Base-by-base conservation (phyloP, 2,113 vertebrate genomes). In the Noturus placidus region DNA sequence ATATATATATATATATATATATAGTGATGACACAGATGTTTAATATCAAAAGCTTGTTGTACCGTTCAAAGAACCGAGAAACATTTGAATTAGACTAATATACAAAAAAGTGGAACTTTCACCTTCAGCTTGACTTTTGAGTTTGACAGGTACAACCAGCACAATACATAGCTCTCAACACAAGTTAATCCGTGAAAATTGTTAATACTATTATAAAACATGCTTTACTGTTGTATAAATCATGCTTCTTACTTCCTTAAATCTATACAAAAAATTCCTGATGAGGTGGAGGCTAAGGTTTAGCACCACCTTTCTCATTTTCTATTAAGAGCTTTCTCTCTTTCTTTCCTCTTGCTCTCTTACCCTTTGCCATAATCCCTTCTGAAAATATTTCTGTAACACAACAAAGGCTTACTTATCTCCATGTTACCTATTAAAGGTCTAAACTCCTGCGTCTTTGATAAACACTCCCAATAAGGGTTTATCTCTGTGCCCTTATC, bases 361-460 rank as follows among this genome's bases (percentile, higher is more conserved):
- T 85, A 33, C 69, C 82, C 79, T 89, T 87, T 89, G 88, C 83
- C 89, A 93, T 95, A 96, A 96, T 94, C 95, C 92, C 87, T 90
- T 92, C 93, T 92, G 91, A 94, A 94, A 94, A 94, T 94, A 94
- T 94, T 93, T 91, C 93, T 92, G 90, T 92, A 95, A 95, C 94
- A 94, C 92, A 92, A 95, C 93, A 94, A 95, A 94, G 94, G 95
- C 95, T 94, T 95, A 95, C 94, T 96, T 96, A 95, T 96, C 95
- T 95, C 91, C 91, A 94, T 93, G 94, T 95, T 95, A 96, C 95
- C 95, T 96, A 96, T 95, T 96, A 96, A 95, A 95, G 94, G 95
- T 95, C 95, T 96, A 95, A 95, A 94, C 91, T 92, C 92, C 91
- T 56, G 92, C 90, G 91, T 92, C 91, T 93, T 92, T 93, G 93